Conservation (phyloP, 2,888 invertebrate genomes). For the Congeria kusceri region DNA sequence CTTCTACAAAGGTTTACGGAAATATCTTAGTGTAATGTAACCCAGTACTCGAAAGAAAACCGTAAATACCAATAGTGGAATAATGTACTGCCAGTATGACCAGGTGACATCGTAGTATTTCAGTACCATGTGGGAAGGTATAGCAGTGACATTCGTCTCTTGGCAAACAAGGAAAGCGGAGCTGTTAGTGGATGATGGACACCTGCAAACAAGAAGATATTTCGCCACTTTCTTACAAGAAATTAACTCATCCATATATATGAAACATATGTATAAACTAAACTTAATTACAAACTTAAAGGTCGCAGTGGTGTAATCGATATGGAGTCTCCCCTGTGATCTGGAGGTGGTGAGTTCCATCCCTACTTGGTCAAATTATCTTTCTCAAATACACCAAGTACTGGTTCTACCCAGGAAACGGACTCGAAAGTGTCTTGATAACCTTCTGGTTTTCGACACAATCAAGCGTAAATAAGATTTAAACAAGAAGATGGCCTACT, state of each 20-base stretch:
- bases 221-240: too few species aligned
- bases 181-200: slow-evolving; percentile 36
- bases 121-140: slow-evolving; percentile 57
- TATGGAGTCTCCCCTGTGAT: too few species aligned
- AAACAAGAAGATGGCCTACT: slow-evolving; percentile 24
- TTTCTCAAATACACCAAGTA: too few species aligned
- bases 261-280: too few species aligned
- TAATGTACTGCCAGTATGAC: slow-evolving; percentile 66
- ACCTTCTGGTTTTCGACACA: too few species aligned
- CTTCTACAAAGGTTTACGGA: slow-evolving; percentile 48
- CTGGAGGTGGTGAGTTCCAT: too few species aligned
- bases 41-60: slow-evolving; percentile 59
- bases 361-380: background rate
- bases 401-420: too few species aligned
- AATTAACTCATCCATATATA: background rate
- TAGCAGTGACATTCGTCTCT: slow-evolving; percentile 46
- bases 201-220: slow-evolving; percentile 35
- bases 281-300: too few species aligned
- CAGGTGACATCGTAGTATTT: slow-evolving; percentile 54
- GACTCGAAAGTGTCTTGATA: too few species aligned
- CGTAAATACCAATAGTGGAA: slow-evolving; percentile 52
- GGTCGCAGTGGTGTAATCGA: too few species aligned
- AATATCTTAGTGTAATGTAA: slow-evolving; percentile 61
- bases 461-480: background rate
- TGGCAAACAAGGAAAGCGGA: slow-evolving; percentile 58